phyloP scores from a whole-genome alignment of 2,888 invertebrate species.

The Nymphalis c-album region DNA sequence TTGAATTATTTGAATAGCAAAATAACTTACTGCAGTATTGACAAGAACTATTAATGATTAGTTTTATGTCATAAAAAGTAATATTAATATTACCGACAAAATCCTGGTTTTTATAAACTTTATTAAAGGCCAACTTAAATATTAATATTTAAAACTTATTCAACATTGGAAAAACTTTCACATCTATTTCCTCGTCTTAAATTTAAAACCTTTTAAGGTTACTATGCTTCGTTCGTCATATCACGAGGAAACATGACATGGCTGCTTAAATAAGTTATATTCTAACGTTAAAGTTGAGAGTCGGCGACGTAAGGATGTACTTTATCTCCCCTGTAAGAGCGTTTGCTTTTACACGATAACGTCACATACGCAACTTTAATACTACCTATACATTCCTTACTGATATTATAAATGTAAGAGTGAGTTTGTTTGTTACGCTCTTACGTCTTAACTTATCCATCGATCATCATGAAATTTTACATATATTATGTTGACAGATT shows the following conservation, averaged over 20 bases:
- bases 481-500: too few species aligned
- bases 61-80: too few species aligned
- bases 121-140: not conserved
- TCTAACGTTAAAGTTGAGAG: slow-evolving; percentile 19
- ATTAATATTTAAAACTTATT: not conserved
- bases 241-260: slow-evolving; percentile 8
- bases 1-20: too few species aligned
- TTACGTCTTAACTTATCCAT: too few species aligned
- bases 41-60: too few species aligned
- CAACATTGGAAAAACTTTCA: not conserved
- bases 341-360: slow-evolving; percentile 11
- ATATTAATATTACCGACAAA: too few species aligned
- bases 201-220: slow-evolving; percentile 8
- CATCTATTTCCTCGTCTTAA: not conserved
- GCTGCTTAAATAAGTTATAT: slow-evolving; percentile 23
- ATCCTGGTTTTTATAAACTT: not conserved
- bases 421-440: too few species aligned
- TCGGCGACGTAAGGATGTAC: slow-evolving; percentile 15
- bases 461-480: too few species aligned
- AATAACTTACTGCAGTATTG: too few species aligned
- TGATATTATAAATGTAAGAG: too few species aligned
- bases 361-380: not conserved
- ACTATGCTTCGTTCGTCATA: not conserved
- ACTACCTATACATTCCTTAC: too few species aligned
- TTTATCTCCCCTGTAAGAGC: slow-evolving; percentile 10